phyloP scores from a whole-genome alignment of 1,140 invertebrate genomes.

The Pygmarrhopalites habei region DNA sequence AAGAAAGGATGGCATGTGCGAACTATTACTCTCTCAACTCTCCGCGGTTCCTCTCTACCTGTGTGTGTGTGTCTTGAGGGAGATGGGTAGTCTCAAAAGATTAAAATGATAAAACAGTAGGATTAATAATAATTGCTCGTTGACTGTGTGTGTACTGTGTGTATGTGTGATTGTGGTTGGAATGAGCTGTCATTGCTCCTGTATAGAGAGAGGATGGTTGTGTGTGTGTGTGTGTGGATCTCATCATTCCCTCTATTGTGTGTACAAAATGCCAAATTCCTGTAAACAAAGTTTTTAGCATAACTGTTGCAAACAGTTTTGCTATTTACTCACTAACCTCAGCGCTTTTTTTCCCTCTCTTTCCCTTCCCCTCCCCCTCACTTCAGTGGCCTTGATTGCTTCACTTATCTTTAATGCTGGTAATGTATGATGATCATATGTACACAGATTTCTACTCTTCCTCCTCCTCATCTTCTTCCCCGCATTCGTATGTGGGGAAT shows the following conservation, averaged over 20 bases:
- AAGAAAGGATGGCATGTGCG: background rate
- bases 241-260: background rate
- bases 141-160: background rate
- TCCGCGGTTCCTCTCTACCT: background rate
- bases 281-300: background rate
- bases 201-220: too few relatives aligned
- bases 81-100: too few relatives aligned
- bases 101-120: too few relatives aligned
- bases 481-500: too few relatives aligned
- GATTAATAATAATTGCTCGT: background rate
- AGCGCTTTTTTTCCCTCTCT: background rate
- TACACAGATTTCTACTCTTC: background rate
- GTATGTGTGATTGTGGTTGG: too few relatives aligned
- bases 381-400: background rate
- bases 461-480: too few relatives aligned
- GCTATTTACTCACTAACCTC: background rate
- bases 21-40: background rate
- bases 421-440: background rate
- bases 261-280: background rate
- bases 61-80: too few relatives aligned
- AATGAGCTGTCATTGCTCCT: too few relatives aligned
- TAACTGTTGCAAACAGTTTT: background rate
- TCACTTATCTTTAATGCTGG: conserved; percentile 4
- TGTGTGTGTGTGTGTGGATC: too few relatives aligned
- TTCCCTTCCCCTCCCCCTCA: background rate